phyloP scores from a whole-genome alignment of 2,888 invertebrate species.

The Mellilla xanthometata region DNA sequence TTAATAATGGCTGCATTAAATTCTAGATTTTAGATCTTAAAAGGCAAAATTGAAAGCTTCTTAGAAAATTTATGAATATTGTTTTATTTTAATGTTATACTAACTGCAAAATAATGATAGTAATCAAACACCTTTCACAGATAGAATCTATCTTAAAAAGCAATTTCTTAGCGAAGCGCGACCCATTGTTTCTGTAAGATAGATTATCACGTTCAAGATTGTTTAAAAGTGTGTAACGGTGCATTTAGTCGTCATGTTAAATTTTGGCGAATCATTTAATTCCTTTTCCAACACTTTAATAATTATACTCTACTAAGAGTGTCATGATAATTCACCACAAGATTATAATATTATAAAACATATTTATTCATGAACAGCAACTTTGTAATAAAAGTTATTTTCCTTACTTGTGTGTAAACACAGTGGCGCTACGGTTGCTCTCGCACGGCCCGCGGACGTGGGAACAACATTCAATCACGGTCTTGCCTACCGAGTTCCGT shows the following conservation, averaged over 20 bases:
- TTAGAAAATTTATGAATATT: too few relatives aligned
- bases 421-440: constrained; percentile 33
- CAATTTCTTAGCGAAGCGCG: constrained; percentile 18
- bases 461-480: constrained; percentile 33
- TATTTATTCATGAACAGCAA: too few relatives aligned
- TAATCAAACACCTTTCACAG: constrained; percentile 1
- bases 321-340: too few relatives aligned
- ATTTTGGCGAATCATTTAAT: too few relatives aligned
- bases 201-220: constrained; percentile 5
- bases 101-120: constrained; percentile 3
- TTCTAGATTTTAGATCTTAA: too few relatives aligned
- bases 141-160: constrained; percentile 14
- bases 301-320: too few relatives aligned
- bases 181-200: constrained; percentile 24
- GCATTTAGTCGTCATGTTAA: too few relatives aligned
- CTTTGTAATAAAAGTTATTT: too few relatives aligned
- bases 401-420: constrained; percentile 1
- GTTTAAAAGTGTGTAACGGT: not conserved
- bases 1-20: too few relatives aligned
- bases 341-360: too few relatives aligned
- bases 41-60: too few relatives aligned
- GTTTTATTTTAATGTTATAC: not conserved
- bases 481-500: constrained; percentile 53
- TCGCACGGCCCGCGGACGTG: constrained; percentile 33
- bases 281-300: too few relatives aligned